A percentile compares a stretch with the other conserved stretches of the same genome.
Evolutionary conservation across 2,797 vertebrate species (phyloP).

Genomic region (Buphagus erythrorhynchus): DNA sequence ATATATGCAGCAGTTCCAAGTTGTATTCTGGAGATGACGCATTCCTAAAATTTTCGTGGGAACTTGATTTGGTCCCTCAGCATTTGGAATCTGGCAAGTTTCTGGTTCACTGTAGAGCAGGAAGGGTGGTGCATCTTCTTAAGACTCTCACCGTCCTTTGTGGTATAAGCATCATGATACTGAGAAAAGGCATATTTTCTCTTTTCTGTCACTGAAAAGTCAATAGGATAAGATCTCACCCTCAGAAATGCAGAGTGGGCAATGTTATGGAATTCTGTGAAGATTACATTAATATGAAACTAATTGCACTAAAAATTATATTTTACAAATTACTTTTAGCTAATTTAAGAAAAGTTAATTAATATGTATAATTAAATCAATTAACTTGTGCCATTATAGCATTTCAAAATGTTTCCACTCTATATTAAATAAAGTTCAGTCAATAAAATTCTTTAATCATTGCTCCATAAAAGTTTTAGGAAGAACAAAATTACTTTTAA

Average conservation of each 20-base stretch:
- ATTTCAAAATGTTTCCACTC: not conserved
- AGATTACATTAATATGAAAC: not conserved
- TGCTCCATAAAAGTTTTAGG: slow-evolving; percentile 10
- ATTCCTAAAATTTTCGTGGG: not conserved
- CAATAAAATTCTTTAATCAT: not conserved
- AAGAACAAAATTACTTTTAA: slow-evolving; percentile 31
- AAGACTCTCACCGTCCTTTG: not conserved
- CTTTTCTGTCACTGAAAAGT: not conserved
- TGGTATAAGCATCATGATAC: not conserved
- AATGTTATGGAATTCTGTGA: not conserved
- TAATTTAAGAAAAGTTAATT: slow-evolving; percentile 11
- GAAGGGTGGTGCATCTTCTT: not conserved
- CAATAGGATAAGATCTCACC: not conserved
- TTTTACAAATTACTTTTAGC: not conserved
- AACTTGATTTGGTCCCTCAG: not conserved
- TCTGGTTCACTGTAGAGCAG: not conserved
- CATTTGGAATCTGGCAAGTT: not conserved
- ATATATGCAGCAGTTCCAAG: not conserved
- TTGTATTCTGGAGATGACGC: not conserved
- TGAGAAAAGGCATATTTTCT: not conserved
- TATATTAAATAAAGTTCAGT: not conserved
- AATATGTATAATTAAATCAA: slow-evolving; percentile 6
- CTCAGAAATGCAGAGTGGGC: not conserved
- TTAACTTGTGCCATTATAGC: not conserved
- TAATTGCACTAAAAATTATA: not conserved